Base-by-base conservation (phyloP, 2,888 invertebrate genomes). In the Mantis religiosa region DNA sequence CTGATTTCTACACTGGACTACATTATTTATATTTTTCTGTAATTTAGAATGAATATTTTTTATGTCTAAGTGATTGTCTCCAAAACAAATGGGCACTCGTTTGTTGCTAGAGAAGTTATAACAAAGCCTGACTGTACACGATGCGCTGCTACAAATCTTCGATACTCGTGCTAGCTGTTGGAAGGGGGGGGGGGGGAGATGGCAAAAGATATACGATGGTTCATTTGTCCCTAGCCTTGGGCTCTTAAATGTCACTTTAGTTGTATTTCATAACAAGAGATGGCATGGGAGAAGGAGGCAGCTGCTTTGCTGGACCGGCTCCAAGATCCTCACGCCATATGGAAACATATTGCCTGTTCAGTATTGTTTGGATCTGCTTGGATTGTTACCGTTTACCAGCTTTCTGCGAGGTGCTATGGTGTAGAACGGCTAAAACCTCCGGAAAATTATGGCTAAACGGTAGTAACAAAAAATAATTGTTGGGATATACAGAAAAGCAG, bases 211-310 rank as follows among this genome's bases (percentile, higher is more conserved):
- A 84, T 87, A 89, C 85, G 89, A 88, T 88, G 82, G 88, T 88
- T 89, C 89, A 89, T 89, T 89, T 89, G 89, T 88, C 88, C 84
- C 88, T 88, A 88, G 84, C 82, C 82, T 81, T 20, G 82, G 87
- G 89, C 89, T 88, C 88, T 88, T 89, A 88, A 89, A 89, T 89
- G 89, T 89, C 88, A 88, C 88, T 89, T 89, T 89, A 89, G 89
- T 89, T 89, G 89, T 89, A 89, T 89, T 89, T 89, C 89, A 89
- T 89, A 87, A 88, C 89, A 84, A 41, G 87, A 87, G 89, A 89
- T 89, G 89, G 89, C 82, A 84, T 82, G 87, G 83, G 84, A 71
- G 85, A 84, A 84, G 30, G 87, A 84, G 54, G 83, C 89, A 89
- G 87, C 89, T 89, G 89, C 87, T 82, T 87, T 87, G 34, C 87